Conservation (phyloP, 2,113 vertebrate species). For the Romanogobio albipinnatus region DNA sequence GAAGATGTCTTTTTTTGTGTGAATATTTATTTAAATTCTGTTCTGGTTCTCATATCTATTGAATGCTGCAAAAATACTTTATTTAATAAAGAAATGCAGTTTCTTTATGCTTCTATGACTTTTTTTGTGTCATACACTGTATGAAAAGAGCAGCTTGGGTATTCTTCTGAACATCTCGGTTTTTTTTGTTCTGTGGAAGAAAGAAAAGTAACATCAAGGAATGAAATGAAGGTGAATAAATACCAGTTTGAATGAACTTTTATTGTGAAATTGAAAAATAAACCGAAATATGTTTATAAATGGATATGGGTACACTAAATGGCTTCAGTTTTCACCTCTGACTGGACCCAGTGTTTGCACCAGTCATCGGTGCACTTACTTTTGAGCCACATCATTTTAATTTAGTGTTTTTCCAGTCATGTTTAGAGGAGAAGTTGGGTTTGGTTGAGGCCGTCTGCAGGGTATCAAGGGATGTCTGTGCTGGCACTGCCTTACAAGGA, state of each 20-base stretch:
- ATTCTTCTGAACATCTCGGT: background rate
- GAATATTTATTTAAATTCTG: background rate
- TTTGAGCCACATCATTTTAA: background rate
- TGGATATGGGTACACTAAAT: background rate
- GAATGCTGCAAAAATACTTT: background rate
- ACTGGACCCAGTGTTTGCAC: background rate
- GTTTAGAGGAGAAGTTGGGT: conserved; percentile 11
- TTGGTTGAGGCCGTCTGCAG: conserved; percentile 53
- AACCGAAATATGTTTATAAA: background rate
- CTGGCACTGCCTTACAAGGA: conserved; percentile 71
- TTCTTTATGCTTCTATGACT: background rate
- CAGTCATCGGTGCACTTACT: background rate
- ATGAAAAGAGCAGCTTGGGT: background rate
- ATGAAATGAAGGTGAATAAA: background rate
- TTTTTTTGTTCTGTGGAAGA: background rate
- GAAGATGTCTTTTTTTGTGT: background rate
- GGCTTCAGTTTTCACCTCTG: background rate
- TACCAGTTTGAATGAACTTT: background rate
- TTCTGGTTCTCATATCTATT: background rate
- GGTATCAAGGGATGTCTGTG: conserved; percentile 42
- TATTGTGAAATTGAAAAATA: background rate
- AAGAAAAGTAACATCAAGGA: background rate
- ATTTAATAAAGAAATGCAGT: background rate
- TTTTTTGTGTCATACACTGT: background rate
- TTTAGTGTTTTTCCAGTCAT: conserved; percentile 18